Percentiles rank a stretch among this genome's conserved stretches.
Evolutionary conservation across 2,797 vertebrate genomes (phyloP).

Genomic region (Parambassis ranga): DNA sequence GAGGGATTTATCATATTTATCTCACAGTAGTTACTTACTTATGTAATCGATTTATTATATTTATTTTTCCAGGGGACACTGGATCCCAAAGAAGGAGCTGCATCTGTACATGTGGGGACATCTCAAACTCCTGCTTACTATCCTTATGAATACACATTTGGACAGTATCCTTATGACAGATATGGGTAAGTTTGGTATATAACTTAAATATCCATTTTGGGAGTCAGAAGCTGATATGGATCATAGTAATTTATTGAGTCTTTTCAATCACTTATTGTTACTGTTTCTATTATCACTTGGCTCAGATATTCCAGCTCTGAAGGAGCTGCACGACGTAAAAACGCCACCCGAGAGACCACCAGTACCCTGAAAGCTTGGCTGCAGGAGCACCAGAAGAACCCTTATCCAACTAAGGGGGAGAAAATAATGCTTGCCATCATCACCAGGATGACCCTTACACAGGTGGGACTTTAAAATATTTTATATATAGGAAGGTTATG

Average conservation of each 20-base stretch:
- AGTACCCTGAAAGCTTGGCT: constrained; percentile 90
- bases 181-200: constrained; percentile 77
- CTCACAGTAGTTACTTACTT: no score
- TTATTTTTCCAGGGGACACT: constrained; percentile 84
- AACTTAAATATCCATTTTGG: not conserved
- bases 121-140: constrained; percentile 87
- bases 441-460: constrained; percentile 91
- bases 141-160: constrained; percentile 90
- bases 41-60: not conserved
- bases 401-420: constrained; percentile 89
- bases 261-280: no score
- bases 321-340: constrained; percentile 90
- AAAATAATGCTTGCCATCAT: constrained; percentile 92
- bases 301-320: constrained; percentile 90
- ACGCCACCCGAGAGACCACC: constrained; percentile 93
- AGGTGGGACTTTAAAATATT: constrained; percentile 53
- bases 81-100: constrained; percentile 85
- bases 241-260: no score
- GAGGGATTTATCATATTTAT: no score
- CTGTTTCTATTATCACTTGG: not conserved
- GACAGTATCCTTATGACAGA: constrained; percentile 94
- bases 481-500: not conserved
- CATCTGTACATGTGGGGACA: constrained; percentile 84
- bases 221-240: no score
- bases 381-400: constrained; percentile 90